These are phyloP conservation scores for Pristionchus maxplancki DNA, from an alignment of 2,888 invertebrate genomes.

Conservation along the genomic window DNA sequence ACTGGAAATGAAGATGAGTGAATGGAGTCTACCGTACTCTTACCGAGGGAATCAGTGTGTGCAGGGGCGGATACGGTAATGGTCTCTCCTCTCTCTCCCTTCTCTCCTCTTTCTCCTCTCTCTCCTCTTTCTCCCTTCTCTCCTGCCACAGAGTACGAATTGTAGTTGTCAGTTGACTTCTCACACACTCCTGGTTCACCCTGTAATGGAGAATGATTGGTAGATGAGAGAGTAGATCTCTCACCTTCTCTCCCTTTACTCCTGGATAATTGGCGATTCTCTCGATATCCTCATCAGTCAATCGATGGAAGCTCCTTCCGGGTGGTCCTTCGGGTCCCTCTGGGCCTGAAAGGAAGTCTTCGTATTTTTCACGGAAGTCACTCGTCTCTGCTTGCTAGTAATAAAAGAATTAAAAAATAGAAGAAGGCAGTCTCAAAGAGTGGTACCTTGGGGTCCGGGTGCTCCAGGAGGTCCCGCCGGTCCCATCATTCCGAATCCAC, in stretches of 20 bases:
- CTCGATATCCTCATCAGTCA: conserved; percentile 72
- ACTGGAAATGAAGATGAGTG: conserved; percentile 53
- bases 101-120: conserved; percentile 56
- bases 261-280: conserved; percentile 73
- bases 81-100: conserved; percentile 31
- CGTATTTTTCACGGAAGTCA: no score
- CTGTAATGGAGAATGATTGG: neutral
- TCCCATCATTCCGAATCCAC: conserved; percentile 51
- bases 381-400: no score
- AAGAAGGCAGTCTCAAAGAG: no score
- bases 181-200: conserved; percentile 49
- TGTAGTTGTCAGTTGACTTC: neutral
- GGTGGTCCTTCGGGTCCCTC: conserved; percentile 62
- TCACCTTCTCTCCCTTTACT: conserved; percentile 71
- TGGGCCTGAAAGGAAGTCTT: no score
- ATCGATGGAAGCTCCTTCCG: conserved; percentile 55
- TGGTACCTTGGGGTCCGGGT: conserved; percentile 52
- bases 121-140: conserved; percentile 56
- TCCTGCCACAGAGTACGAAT: neutral
- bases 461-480: conserved; percentile 57
- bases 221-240: neutral
- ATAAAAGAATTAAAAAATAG: no score
- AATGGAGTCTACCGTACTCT: neutral
- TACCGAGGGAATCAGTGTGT: neutral
- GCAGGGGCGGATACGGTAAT: conserved; percentile 10